Conservation (phyloP, 2,113 vertebrate genomes). For the Cyphomyrus discorhynchus region DNA sequence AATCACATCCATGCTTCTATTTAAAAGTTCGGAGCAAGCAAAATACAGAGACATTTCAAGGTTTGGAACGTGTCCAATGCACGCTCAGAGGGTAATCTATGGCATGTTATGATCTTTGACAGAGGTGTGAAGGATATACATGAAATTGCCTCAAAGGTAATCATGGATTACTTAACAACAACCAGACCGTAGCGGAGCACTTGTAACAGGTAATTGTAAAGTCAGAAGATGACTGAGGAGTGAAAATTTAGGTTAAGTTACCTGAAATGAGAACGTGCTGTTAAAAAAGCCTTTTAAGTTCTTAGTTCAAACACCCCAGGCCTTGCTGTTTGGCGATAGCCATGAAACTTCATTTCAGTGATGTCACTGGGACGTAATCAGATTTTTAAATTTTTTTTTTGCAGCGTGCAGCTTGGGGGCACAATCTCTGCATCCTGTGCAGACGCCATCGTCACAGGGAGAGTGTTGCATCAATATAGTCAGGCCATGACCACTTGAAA, state of each 20-base stretch:
- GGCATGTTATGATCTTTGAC: constrained; percentile 55
- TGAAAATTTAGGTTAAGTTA: constrained; percentile 63
- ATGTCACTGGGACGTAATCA: constrained; percentile 61
- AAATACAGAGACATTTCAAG: background rate
- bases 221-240: constrained; percentile 47
- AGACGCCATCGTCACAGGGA: background rate
- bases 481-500: background rate
- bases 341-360: constrained; percentile 59
- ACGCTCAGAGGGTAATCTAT: constrained; percentile 46
- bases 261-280: constrained; percentile 68
- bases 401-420: constrained; percentile 49
- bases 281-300: constrained; percentile 58
- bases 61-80: constrained; percentile 34
- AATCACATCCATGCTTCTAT: background rate
- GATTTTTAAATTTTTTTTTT: constrained; percentile 46
- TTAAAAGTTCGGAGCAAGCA: constrained; percentile 6
- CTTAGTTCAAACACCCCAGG: constrained; percentile 37
- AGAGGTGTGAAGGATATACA: constrained; percentile 64
- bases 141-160: constrained; percentile 49
- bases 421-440: constrained; percentile 52
- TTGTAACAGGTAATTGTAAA: constrained; percentile 56
- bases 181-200: constrained; percentile 59
- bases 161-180: constrained; percentile 59
- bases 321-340: constrained; percentile 35
- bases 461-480: background rate